Evolutionary conservation across 2,888 invertebrate genomes (phyloP).

Genomic region (Mythimna vitellina): DNA sequence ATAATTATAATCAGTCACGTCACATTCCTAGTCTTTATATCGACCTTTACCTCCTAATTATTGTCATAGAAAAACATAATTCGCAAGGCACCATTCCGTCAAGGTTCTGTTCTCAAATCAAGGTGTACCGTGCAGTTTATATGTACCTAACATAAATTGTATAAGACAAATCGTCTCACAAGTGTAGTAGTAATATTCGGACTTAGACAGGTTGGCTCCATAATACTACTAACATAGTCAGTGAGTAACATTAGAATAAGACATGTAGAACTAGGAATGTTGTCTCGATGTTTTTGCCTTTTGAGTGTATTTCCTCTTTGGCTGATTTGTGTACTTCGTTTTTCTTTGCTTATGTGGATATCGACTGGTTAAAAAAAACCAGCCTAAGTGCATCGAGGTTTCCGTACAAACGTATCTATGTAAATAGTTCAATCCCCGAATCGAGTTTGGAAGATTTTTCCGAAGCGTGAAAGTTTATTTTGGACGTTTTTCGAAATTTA

Average conservation of each 20-base stretch:
- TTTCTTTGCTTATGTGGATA: not conserved
- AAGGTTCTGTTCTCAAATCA: slow-evolving; percentile 23
- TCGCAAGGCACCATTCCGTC: slow-evolving; percentile 23
- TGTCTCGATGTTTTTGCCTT: slow-evolving; percentile 21
- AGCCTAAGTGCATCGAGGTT: no score
- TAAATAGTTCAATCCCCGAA: no score
- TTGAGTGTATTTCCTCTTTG: slow-evolving; percentile 13
- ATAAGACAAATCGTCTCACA: not conserved
- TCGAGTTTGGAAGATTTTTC: no score
- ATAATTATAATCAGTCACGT: not conserved
- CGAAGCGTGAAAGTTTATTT: no score
- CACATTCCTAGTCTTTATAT: not conserved
- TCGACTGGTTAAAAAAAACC: not conserved
- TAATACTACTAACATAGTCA: not conserved
- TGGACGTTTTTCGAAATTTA: no score
- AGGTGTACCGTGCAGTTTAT: slow-evolving; percentile 13
- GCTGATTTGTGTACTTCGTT: slow-evolving; percentile 15
- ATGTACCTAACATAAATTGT: not conserved
- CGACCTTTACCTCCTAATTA: slow-evolving; percentile 13
- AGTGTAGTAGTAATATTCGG: not conserved
- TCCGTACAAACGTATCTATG: no score
- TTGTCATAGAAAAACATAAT: slow-evolving; percentile 18
- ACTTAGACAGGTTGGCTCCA: slow-evolving; percentile 37
- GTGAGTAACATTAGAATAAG: not conserved
- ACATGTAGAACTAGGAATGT: slow-evolving; percentile 19